Conservation (phyloP, 1,140 invertebrate genomes). For the Drosophila tsacasi region DNA sequence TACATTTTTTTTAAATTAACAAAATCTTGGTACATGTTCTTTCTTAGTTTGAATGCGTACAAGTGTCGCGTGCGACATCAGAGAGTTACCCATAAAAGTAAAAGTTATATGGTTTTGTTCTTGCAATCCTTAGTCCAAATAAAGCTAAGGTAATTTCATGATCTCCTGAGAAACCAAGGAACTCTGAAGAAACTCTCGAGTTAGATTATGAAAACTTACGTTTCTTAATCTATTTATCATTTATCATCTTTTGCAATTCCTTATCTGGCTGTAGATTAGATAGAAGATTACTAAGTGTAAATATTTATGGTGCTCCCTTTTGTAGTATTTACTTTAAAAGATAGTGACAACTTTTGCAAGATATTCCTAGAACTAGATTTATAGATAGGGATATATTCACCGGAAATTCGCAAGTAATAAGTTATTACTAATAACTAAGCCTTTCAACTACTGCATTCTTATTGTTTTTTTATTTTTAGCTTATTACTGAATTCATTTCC, state of each 20-base stretch:
- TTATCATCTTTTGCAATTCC: background rate
- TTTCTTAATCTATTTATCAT: background rate
- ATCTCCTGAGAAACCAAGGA: background rate
- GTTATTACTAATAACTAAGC: too few relatives aligned
- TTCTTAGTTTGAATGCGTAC: too few relatives aligned
- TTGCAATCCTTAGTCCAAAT: background rate
- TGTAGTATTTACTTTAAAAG: background rate
- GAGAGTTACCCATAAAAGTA: too few relatives aligned
- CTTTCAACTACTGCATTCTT: background rate
- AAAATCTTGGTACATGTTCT: too few relatives aligned
- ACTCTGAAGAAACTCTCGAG: background rate
- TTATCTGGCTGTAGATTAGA: constrained; percentile 23
- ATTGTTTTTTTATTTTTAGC: background rate
- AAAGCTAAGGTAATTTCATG: background rate
- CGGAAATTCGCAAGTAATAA: background rate
- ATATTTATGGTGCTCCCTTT: constrained; percentile 1
- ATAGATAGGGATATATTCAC: background rate
- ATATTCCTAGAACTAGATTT: background rate
- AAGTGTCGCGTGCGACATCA: too few relatives aligned
- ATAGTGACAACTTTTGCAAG: constrained; percentile 6
- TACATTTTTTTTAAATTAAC: too few relatives aligned
- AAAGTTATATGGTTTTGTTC: background rate
- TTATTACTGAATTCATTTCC: background rate
- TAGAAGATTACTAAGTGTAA: constrained; percentile 1
- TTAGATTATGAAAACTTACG: background rate